Conservation (phyloP, 2,888 invertebrate genomes). For the Oegoconia quadripuncta region DNA sequence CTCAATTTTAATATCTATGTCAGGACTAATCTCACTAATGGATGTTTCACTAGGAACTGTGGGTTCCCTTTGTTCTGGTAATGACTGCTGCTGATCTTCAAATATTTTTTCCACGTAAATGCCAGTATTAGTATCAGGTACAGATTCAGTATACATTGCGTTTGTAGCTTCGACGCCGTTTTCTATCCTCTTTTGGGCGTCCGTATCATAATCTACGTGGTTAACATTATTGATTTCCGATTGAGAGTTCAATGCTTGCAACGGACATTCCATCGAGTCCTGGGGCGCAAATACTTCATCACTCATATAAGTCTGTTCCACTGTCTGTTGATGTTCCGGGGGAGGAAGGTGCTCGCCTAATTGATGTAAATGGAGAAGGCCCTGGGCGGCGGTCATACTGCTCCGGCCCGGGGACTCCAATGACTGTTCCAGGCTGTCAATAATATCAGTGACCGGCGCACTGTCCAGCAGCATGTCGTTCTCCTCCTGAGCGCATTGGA, state of each 20-base stretch:
- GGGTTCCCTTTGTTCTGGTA: conserved; percentile 47
- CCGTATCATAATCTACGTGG: conserved; percentile 47
- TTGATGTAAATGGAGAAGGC: conserved; percentile 61
- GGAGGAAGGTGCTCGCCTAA: conserved; percentile 54
- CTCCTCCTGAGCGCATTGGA: conserved; percentile 69
- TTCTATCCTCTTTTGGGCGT: conserved; percentile 53
- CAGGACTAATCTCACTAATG: conserved; percentile 15
- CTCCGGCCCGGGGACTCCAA: conserved; percentile 70
- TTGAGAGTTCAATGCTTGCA: conserved; percentile 41
- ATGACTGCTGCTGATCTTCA: conserved; percentile 32
- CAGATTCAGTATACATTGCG: conserved; percentile 48
- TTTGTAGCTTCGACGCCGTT: conserved; percentile 36
- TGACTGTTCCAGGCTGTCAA: conserved; percentile 81
- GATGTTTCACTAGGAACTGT: conserved; percentile 31
- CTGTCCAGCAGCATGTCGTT: conserved; percentile 66
- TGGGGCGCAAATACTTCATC: conserved; percentile 48
- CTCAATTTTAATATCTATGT: conserved; percentile 19
- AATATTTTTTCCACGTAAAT: conserved; percentile 40
- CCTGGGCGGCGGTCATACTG: conserved; percentile 66
- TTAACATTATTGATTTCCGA: conserved; percentile 38
- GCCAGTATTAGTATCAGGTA: conserved; percentile 53
- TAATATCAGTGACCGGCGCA: conserved; percentile 79
- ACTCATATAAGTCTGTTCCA: conserved; percentile 61
- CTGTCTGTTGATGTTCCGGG: conserved; percentile 48
- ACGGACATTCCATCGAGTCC: conserved; percentile 39